These are phyloP conservation scores for Sarcoramphus papa DNA, from an alignment of 2,797 vertebrate species.

Conservation along the genomic window DNA sequence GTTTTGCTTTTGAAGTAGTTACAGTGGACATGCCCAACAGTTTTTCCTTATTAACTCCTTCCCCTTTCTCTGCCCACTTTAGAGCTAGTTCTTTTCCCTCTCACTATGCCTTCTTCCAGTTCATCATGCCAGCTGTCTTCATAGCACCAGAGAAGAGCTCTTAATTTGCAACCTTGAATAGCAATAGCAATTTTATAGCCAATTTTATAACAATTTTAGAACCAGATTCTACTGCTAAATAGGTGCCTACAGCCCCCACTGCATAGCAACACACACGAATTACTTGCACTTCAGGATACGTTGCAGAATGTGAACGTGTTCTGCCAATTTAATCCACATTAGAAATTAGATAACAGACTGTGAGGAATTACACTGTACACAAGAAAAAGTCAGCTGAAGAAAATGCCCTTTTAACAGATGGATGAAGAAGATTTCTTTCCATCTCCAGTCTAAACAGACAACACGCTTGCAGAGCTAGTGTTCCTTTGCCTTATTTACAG, in stretches of 20 bases:
- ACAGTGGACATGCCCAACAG: neutral
- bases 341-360: neutral
- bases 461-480: neutral
- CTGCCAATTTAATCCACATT: neutral
- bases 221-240: neutral
- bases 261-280: neutral
- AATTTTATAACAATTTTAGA: neutral
- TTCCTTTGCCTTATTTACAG: neutral
- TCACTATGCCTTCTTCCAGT: neutral
- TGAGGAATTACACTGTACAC: neutral
- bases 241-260: neutral
- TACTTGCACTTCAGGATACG: neutral
- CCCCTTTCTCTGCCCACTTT: neutral
- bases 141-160: neutral
- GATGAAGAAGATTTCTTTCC: neutral
- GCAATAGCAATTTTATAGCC: neutral
- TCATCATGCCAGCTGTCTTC: neutral
- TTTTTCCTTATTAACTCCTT: neutral
- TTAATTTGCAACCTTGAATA: neutral
- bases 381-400: neutral
- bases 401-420: neutral
- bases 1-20: neutral
- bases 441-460: neutral
- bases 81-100: neutral
- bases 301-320: neutral